Evolutionary conservation across 2,888 invertebrate species (phyloP).

Genomic region (Ditula angustiorana): DNA sequence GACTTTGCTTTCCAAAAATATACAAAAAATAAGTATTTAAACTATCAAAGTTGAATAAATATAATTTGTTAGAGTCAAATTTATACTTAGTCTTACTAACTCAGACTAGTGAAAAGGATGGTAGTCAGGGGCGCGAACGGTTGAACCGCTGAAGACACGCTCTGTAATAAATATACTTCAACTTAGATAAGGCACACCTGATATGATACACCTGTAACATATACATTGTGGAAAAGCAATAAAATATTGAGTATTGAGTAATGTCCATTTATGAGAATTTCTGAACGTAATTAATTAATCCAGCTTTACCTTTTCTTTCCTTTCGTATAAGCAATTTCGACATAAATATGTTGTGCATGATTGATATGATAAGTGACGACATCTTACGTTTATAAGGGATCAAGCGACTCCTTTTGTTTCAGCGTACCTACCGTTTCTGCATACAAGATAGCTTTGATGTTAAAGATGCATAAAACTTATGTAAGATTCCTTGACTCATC

Average conservation of each 20-base stretch:
- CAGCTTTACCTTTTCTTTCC: background rate
- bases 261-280: background rate
- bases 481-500: background rate
- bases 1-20: no score
- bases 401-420: background rate
- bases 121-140: no score
- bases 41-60: background rate
- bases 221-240: no score
- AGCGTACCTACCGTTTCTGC: background rate
- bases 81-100: no score
- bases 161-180: no score
- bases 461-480: slow-evolving; percentile 3
- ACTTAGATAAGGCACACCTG: no score
- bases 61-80: background rate
- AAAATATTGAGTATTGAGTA: no score
- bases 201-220: no score
- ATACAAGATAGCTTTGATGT: background rate
- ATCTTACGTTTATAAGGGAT: slow-evolving; percentile 3
- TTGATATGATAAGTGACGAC: slow-evolving; percentile 14
- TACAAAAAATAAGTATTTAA: background rate
- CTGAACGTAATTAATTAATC: background rate
- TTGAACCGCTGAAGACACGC: no score
- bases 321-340: background rate
- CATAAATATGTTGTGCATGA: slow-evolving; percentile 8
- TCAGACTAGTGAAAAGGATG: no score